A percentile compares a stretch with the other conserved stretches of the same genome.
Conservation (phyloP, 2,888 invertebrate species). For the Aphodius granarius region DNA sequence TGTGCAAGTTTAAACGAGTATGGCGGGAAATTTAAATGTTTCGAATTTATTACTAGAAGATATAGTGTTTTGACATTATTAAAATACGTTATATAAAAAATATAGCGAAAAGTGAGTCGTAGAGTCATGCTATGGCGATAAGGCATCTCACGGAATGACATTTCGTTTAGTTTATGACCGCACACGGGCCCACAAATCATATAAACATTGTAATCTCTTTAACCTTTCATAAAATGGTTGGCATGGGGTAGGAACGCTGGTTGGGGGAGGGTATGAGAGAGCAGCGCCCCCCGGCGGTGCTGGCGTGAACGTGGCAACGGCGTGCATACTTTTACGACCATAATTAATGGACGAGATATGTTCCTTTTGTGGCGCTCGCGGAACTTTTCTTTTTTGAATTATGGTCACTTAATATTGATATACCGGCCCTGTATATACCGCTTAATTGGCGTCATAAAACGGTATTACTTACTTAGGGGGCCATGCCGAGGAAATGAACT, state of each 20-base stretch:
- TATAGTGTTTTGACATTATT: too few relatives aligned
- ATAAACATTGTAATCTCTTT: constrained; percentile 48
- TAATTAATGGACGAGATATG: constrained; percentile 22
- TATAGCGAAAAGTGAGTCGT: constrained; percentile 36
- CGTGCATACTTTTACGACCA: constrained; percentile 18
- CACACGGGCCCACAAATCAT: constrained; percentile 51
- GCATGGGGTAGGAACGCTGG: constrained; percentile 11
- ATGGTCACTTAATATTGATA: neutral
- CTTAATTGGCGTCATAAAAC: neutral
- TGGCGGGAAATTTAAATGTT: too few relatives aligned
- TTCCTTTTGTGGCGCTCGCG: neutral
- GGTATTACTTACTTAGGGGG: neutral
- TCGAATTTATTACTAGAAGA: too few relatives aligned
- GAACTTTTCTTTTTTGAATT: neutral
- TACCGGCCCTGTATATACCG: neutral
- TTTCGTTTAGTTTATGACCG: constrained; percentile 53
- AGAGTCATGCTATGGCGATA: constrained; percentile 52
- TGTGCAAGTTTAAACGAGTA: too few relatives aligned
- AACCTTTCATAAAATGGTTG: constrained; percentile 35
- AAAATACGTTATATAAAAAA: neutral
- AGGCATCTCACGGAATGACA: constrained; percentile 53
- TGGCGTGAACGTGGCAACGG: constrained; percentile 8
- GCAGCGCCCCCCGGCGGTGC: constrained; percentile 17
- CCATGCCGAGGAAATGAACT: neutral
- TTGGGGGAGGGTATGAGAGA: constrained; percentile 24